Evolutionary conservation across 2,888 invertebrate species (phyloP), one percentile per base, ranked within the genome.

Genomic region (Conomelus anceps): DNA sequence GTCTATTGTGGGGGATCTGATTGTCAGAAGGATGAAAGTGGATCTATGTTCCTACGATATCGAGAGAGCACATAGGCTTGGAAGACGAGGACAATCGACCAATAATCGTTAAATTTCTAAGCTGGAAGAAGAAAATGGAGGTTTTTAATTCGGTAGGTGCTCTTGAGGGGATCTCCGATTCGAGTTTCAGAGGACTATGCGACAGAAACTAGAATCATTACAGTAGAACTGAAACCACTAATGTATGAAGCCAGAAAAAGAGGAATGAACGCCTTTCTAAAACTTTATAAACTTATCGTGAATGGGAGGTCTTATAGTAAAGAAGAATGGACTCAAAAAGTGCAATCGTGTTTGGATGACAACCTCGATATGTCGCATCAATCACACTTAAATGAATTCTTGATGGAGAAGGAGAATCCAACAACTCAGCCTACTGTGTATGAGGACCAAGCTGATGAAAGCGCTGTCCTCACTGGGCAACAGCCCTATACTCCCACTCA

Each of bases 391-490:
- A 22, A 22, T 22, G 22, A 22, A n/a, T 23, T 17, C 13, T n/a
- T 22, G 13, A 22, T 23, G 9, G n/a, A 1, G 85, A 3, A 11
- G 22, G 85, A 11, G 17, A 85, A 85, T 22, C 85, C n/a, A 85
- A 22, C 22, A 22, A 22, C 85, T 22, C 23, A 85, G 17, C 85
- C 22, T 22, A 1, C 3, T 84, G 84, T 91, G 90, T 26, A 91
- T 84, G 86, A 84, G 63, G 63, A 89, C 6, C 26, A 26, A 11
- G 11, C 26, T 26, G 26, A 26, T 4, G 26, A 7, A 26, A 11
- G 26, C 11, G 26, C 6, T 26, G 11, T 26, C 26, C 26, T 7
- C 26, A 26, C 26, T 26, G 26, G 26, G 11, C 11, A 26, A 26
- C 26, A 26, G 11, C 26, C 4, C 6, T 7, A 4, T 26, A 11